Conservation (phyloP, 2,113 vertebrate genomes). For the Marcusenius ussheri region DNA sequence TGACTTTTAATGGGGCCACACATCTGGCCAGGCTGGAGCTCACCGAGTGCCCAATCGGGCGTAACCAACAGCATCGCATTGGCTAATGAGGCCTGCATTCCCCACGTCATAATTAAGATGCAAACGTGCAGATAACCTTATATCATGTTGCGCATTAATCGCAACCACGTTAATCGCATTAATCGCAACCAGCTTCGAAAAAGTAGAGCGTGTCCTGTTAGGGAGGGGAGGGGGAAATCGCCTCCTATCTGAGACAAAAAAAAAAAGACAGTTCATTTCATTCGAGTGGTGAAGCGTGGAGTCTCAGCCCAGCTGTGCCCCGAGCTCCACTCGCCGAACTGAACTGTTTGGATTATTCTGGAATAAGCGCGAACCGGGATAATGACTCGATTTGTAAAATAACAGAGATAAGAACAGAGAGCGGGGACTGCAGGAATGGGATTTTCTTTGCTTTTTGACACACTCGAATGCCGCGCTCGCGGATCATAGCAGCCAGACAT, state of each 20-base stretch:
- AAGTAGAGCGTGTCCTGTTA: not conserved
- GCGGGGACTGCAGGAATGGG: not conserved
- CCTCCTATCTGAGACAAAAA: not conserved
- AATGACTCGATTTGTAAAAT: conserved; percentile 24
- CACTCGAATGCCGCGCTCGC: conserved; percentile 17
- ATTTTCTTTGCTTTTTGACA: not conserved
- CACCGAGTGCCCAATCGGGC: not conserved
- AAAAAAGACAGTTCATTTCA: conserved; percentile 2
- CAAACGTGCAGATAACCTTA: conserved; percentile 19
- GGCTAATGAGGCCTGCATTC: conserved; percentile 23
- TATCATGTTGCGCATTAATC: not conserved
- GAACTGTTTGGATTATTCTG: conserved; percentile 23
- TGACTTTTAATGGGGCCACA: not conserved
- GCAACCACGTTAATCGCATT: conserved; percentile 16
- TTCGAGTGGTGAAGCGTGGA: not conserved
- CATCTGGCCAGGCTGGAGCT: not conserved
- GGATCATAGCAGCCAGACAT: not conserved
- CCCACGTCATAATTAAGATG: conserved; percentile 22
- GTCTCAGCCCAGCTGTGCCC: conserved; percentile 7
- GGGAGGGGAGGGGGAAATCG: not conserved
- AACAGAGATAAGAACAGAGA: conserved; percentile 20
- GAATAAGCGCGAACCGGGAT: conserved; percentile 10
- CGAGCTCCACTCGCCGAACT: not conserved
- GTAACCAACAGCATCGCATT: not conserved
- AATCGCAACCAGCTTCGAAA: conserved; percentile 12